phyloP scores from a whole-genome alignment of 2,113 vertebrate genomes.

The Ceyx cyanopectus region DNA sequence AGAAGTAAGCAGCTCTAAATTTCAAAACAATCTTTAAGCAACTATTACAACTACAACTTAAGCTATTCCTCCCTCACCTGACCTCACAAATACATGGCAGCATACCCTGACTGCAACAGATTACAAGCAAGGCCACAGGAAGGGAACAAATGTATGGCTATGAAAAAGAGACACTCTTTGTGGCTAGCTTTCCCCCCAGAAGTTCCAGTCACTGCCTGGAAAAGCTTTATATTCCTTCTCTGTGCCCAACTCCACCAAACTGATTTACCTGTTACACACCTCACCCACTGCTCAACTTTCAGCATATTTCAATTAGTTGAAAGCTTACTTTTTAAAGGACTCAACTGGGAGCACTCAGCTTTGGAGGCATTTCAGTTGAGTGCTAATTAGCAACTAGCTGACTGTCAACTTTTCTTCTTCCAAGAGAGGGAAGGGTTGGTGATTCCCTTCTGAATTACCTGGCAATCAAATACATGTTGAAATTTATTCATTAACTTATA shows the following conservation, averaged over 20 bases:
- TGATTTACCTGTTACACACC: conserved; percentile 47
- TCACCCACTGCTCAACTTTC: conserved; percentile 45
- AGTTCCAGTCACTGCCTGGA: not conserved
- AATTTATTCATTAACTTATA: conserved; percentile 70
- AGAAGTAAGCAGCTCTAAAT: not conserved
- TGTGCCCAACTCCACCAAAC: not conserved
- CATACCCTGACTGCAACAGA: not conserved
- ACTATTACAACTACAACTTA: too few relatives aligned
- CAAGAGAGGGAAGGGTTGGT: conserved; percentile 49
- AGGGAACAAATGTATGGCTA: not conserved
- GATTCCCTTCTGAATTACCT: conserved; percentile 72
- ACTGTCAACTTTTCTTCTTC: conserved; percentile 76
- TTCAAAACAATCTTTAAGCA: not conserved
- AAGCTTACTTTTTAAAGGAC: conserved; percentile 74
- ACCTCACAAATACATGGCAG: not conserved
- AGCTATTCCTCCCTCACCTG: not conserved
- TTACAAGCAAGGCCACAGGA: not conserved
- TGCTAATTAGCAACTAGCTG: conserved; percentile 78
- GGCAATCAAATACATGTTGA: conserved; percentile 62
- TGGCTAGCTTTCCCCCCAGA: not conserved
- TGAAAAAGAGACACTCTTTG: not conserved
- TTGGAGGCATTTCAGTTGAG: conserved; percentile 74
- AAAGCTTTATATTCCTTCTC: not conserved
- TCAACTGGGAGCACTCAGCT: conserved; percentile 72
- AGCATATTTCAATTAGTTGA: conserved; percentile 71